Evolutionary conservation across 2,797 vertebrate species (phyloP).

Genomic region (Astyanax mexicanus): DNA sequence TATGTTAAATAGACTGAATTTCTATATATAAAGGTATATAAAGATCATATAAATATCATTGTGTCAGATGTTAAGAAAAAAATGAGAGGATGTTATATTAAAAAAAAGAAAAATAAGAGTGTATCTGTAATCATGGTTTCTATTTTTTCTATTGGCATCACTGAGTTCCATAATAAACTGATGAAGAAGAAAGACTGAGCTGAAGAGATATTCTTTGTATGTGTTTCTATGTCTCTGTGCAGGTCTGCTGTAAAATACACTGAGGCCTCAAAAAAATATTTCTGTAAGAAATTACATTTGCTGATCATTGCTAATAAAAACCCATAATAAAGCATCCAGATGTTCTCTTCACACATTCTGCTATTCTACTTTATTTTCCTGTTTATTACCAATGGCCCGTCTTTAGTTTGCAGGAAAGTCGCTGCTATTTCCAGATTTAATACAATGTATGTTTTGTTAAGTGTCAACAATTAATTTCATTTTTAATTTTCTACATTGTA

Average conservation of each 20-base stretch:
- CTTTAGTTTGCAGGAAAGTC: no score
- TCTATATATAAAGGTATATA: background rate
- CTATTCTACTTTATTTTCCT: background rate
- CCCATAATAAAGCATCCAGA: background rate
- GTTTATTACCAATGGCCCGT: background rate
- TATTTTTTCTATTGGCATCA: slow-evolving; percentile 11
- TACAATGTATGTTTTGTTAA: no score
- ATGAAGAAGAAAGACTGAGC: slow-evolving; percentile 1
- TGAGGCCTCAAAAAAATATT: slow-evolving; percentile 5
- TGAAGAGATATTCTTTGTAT: slow-evolving; percentile 4
- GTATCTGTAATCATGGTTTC: background rate
- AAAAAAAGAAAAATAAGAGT: background rate
- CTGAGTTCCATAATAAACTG: slow-evolving; percentile 5
- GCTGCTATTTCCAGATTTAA: no score
- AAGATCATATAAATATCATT: background rate
- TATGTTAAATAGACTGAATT: background rate
- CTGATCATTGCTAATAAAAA: background rate
- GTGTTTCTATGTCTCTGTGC: slow-evolving; percentile 11
- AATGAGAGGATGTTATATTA: background rate
- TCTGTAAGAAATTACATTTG: background rate
- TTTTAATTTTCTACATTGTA: no score
- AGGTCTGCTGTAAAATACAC: background rate
- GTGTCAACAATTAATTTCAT: no score
- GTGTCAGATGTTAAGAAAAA: slow-evolving; percentile 5
- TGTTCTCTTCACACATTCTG: background rate